phyloP scores from a whole-genome alignment of 2,888 invertebrate species.

The Drosophila multiciliata region DNA sequence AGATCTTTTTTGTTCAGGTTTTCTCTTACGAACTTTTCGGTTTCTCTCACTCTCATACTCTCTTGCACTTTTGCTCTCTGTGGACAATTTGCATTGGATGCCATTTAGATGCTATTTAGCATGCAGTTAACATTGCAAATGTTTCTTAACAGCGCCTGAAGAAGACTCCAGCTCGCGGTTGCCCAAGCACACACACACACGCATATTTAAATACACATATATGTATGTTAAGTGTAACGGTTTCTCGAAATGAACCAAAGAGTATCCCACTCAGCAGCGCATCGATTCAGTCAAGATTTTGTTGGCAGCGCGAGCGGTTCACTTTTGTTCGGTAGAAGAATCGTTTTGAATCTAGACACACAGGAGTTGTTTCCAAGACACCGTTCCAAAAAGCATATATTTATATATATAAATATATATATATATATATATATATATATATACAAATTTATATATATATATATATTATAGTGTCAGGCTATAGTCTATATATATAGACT shows the following conservation, averaged over 20 bases:
- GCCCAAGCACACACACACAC: conserved; percentile 8
- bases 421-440: conserved; percentile 8
- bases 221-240: conserved; percentile 38
- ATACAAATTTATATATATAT: conserved; percentile 6
- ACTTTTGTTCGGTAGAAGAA: conserved; percentile 36
- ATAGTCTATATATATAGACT: conserved; percentile 19
- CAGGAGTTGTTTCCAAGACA: conserved; percentile 51
- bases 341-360: conserved; percentile 6
- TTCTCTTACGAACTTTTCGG: background rate
- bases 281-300: conserved; percentile 66
- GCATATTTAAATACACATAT: background rate
- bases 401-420: conserved; percentile 5
- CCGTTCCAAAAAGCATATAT: conserved; percentile 50
- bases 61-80: conserved; percentile 10
- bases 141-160: conserved; percentile 18
- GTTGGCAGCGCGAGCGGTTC: conserved; percentile 69
- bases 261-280: conserved; percentile 74
- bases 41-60: background rate
- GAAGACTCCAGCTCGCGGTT: conserved; percentile 30
- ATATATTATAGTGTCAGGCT: conserved; percentile 5
- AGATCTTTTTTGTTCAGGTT: conserved; percentile 16
- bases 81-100: conserved; percentile 6
- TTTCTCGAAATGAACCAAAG: conserved; percentile 59
- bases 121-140: conserved; percentile 20
- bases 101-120: conserved; percentile 22